Evolutionary conservation across 2,797 vertebrate genomes (phyloP), one percentile per base, ranked within the genome.

Genomic region (Hippoglossus hippoglossus): DNA sequence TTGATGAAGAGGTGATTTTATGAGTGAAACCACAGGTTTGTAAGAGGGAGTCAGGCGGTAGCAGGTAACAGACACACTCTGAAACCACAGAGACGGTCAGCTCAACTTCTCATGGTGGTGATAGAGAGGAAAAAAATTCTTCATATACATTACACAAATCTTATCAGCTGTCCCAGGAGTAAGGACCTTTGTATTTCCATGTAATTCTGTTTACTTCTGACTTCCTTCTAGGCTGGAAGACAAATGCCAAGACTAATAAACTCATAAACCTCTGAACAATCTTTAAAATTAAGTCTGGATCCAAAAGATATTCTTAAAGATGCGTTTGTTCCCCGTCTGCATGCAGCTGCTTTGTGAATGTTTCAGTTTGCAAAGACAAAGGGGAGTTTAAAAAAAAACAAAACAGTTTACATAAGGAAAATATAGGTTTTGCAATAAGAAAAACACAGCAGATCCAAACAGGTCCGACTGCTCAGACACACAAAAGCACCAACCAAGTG

Each of bases 391-490:
- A 15, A 41, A 41, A 41, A 4, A 56, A 67, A 55, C 68, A 76
- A 75, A 75, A 47, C 62, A 67, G 56, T 73, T 72, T 75, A 75
- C 67, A 34, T 68, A 67, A 64, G 34, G 6, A 56, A 41, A 64
- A 65, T 80, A 63, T 60, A 67, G 63, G 66, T 58, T 83, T 50
- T 54, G 28, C 53, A 39, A 67, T 66, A 84, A 80, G 71, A 66
- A 7, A 83, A 81, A 83, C 67, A 66, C 60, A 39, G 16, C 34
- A 58, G 31, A 39, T 19, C 18, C 24, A 62, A 54, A 22, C 0
- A 26, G 44, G 54, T 4, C 63, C 59, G 49, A 64, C 61, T 26
- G 19, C 34, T 63, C 63, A 60, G 28, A 6, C 49, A 31, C 39
- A 55, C 50, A 60, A 6, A 76, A 67, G 72, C 46, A 46, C 41